Evolutionary conservation across 2,888 invertebrate genomes (phyloP).

Genomic region (Coleophora flavipennella): DNA sequence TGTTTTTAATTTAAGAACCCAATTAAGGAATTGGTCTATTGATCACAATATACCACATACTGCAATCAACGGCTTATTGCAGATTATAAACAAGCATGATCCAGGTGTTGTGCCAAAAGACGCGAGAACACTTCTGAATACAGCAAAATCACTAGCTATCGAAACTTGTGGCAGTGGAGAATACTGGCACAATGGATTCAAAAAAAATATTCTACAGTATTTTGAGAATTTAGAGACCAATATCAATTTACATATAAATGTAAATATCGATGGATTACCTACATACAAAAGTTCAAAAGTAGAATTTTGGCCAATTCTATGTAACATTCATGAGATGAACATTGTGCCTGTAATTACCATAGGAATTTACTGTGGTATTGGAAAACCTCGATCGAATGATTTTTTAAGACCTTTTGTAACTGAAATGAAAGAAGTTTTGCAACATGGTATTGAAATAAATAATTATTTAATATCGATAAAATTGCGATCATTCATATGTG

Average conservation of each 20-base stretch:
- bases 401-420: constrained; percentile 4
- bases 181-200: constrained; percentile 8
- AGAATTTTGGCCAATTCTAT: constrained; percentile 6
- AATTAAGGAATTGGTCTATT: too few relatives aligned
- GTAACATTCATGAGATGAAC: constrained; percentile 3
- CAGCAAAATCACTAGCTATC: too few relatives aligned
- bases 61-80: too few relatives aligned
- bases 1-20: too few relatives aligned
- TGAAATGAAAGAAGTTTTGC: neutral
- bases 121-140: too few relatives aligned
- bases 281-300: constrained; percentile 7
- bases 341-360: neutral
- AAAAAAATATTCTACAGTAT: constrained; percentile 1
- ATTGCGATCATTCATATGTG: constrained; percentile 5
- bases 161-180: too few relatives aligned
- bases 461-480: constrained; percentile 1
- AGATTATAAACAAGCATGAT: too few relatives aligned
- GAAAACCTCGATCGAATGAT: neutral
- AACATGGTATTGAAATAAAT: neutral
- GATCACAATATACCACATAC: too few relatives aligned
- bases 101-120: too few relatives aligned
- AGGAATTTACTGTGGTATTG: neutral
- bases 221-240: constrained; percentile 1
- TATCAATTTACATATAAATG: neutral
- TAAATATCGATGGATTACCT: constrained; percentile 10